Evolutionary conservation across 2,113 vertebrate species (phyloP).

Genomic region (Zapus hudsonius): DNA sequence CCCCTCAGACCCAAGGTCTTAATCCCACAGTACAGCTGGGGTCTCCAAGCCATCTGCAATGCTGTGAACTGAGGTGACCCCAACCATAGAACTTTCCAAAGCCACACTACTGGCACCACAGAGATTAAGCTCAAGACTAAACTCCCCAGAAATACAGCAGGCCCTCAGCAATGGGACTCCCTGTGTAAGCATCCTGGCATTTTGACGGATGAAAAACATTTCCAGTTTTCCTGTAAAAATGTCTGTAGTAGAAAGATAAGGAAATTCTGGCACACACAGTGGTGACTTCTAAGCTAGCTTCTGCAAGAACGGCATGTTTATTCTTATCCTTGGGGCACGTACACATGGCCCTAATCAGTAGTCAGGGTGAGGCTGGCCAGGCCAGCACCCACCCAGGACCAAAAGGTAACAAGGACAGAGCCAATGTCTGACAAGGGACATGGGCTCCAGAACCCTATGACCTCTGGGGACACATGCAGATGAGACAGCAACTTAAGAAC

Average conservation of each 20-base stretch:
- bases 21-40: too few species aligned
- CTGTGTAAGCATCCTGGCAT: background rate
- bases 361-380: background rate
- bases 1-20: background rate
- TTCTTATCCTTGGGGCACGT: constrained; percentile 31
- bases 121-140: background rate
- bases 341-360: background rate
- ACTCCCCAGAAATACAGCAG: background rate
- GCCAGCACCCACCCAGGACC: background rate
- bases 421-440: background rate
- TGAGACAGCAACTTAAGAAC: background rate
- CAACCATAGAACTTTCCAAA: background rate
- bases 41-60: background rate
- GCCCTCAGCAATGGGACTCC: background rate
- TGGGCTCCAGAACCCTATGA: background rate
- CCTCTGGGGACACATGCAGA: background rate
- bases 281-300: background rate
- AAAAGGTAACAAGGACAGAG: background rate
- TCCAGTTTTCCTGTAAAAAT: constrained; percentile 58
- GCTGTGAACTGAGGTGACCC: background rate
- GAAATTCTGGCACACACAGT: constrained; percentile 14
- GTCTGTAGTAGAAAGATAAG: constrained; percentile 73
- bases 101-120: background rate
- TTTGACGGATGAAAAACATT: constrained; percentile 57
- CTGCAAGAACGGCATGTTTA: background rate